Evolutionary conservation across 92 coral and sea anemone genomes (phyloP).

Genomic region (Galaxea fascicularis): DNA sequence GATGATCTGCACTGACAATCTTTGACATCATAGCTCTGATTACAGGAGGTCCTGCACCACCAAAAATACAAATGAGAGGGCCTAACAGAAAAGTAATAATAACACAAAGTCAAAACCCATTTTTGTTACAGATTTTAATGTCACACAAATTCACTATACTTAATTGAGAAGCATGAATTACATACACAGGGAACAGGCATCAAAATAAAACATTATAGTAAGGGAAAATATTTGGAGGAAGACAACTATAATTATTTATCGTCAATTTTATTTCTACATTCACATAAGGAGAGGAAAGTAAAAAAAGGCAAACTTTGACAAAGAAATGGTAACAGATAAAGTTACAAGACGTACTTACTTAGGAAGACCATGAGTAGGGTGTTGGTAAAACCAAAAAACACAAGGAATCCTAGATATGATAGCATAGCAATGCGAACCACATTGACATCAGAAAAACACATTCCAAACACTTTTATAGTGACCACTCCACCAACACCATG

Average conservation of each 20-base stretch:
- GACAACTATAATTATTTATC: too few relatives aligned
- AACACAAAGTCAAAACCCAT: background rate
- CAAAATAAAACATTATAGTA: too few relatives aligned
- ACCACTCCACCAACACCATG: conserved; percentile 75
- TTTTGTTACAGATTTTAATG: too few relatives aligned
- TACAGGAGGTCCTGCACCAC: conserved; percentile 68
- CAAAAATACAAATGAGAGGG: conserved; percentile 66
- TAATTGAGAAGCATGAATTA: too few relatives aligned
- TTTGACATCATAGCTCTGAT: conserved; percentile 81
- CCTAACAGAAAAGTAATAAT: conserved; percentile 25
- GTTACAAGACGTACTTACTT: too few relatives aligned
- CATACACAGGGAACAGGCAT: too few relatives aligned
- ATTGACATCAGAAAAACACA: conserved; percentile 60
- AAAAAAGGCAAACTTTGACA: too few relatives aligned
- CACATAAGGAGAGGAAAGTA: too few relatives aligned
- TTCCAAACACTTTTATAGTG: conserved; percentile 65
- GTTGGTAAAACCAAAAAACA: conserved; percentile 55
- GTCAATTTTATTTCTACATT: too few relatives aligned
- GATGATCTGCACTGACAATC: conserved; percentile 67
- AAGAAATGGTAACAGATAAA: too few relatives aligned
- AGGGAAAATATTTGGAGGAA: too few relatives aligned
- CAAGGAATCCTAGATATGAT: conserved; percentile 49
- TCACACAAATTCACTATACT: too few relatives aligned
- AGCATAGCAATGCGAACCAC: conserved; percentile 65
- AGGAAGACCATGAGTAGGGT: conserved; percentile 53